Evolutionary conservation across 1,140 invertebrate genomes (phyloP), one percentile per base, ranked within the genome.

Genomic region (Heliconius hewitsoni): DNA sequence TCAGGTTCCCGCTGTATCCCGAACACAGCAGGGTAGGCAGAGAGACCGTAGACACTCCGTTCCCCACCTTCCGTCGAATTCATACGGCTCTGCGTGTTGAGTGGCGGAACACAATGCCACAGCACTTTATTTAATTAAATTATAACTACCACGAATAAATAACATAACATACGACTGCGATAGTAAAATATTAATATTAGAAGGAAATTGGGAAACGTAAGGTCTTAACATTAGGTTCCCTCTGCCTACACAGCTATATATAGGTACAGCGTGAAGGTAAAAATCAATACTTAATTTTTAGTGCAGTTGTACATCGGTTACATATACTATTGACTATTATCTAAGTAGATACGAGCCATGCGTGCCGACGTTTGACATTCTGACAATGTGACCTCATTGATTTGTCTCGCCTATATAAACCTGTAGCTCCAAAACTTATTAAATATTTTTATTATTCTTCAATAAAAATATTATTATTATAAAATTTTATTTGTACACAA

Each of bases 301-400:
- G n/a, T 60, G 8, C n/a, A 23, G 0, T 60, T 60, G 9, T 66
- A 66, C 11, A 3, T n/a, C 8, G 8, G 9, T 9, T 57, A 9
- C 1, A 19, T 57, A 11, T 23, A 46, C 42, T 46, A 0, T 46
- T 46, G 42, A 13, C 11, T 46, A 46, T 11, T 57, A 57, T 23
- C 8, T 57, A 57, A 8, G 55, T 23, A 23, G 16, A 23, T 27
- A 66, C 8, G 23, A 27, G 60, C 13, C 60, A 66, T 9, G 60
- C 23, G 60, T 27, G 23, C 23, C 27, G 60, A 66, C 60, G 60
- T 27, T 66, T 66, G 60, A 66, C 27, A 66, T 30, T 66, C 1
- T 66, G 60, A 66, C 60, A 66, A 30, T 66, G 13, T 66, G 60
- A 66, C 60, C 60, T 66, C 60, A 66, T 30, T 66, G 60, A 66